Evolutionary conservation across 2,888 invertebrate genomes (phyloP), one percentile per base, ranked within the genome.

Genomic region (Drosophila stalkeri): DNA sequence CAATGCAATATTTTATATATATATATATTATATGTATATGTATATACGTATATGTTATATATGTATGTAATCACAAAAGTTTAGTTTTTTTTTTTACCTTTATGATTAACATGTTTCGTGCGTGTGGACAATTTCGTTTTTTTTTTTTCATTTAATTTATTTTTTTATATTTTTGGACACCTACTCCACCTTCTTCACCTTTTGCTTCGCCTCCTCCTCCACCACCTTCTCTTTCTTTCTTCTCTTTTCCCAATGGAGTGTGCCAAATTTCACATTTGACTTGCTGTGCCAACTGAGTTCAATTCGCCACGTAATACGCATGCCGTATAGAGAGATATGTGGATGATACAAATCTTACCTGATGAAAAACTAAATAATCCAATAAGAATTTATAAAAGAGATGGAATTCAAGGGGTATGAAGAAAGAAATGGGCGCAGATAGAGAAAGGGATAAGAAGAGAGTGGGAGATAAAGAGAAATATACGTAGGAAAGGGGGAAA

Each of bases 91-190:
- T 7, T 39, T 23, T 47, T 23, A 18, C 64, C 56, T 66, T 71
- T 78, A 44, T 72, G 64, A 80, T 81, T 81, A 80, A 63, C 80
- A 78, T 78, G 79, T 77, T 79, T 69, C 69, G 79, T 80, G 80
- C 79, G 75, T 80, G 63, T 64, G 65, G 64, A 67, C 79, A 78
- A 61, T 78, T 71, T 51, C 64, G 52, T 47, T 47, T 47, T 27
- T 61, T 49, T 7, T n/a, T 33, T 14, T 44, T 23, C 23, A 2
- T 12, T 41, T 47, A 35, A 9, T 46, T 8, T 46, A 16, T 18
- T 20, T 41, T 47, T 41, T 14, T 46, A 12, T 46, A 16, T 18
- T 20, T 43, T 54, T 52, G 33, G 31, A 11, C 27, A 52, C 6
- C 47, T 35, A 39, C 39, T 55, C n/a, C 55, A 37, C 46, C 59